A percentile compares a stretch with the other conserved stretches of the same genome.
phyloP scores from a whole-genome alignment of 2,797 vertebrate species.

The Manis javanica region DNA sequence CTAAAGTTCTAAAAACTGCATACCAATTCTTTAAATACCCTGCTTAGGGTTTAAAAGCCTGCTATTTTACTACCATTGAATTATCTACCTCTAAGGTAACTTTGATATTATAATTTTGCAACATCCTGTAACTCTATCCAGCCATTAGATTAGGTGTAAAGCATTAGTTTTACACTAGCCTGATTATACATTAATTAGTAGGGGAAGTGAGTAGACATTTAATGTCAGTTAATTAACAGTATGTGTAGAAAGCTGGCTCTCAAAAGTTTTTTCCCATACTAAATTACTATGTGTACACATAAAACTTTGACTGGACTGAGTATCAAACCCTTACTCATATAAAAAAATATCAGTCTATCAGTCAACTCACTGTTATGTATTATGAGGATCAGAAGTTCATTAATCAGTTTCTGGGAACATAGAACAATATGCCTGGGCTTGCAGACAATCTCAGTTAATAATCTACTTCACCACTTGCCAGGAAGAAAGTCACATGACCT shows the following conservation, averaged over 20 bases:
- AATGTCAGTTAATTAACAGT: neutral
- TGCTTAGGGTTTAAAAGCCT: neutral
- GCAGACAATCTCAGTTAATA: neutral
- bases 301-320: neutral
- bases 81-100: slow-evolving; percentile 33
- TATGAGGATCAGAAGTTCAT: neutral
- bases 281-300: neutral
- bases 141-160: neutral
- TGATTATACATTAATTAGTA: slow-evolving; percentile 39
- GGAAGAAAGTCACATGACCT: neutral
- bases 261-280: neutral
- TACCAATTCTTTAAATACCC: neutral
- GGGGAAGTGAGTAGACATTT: neutral
- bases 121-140: neutral
- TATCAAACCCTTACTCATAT: neutral
- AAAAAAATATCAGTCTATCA: neutral
- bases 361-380: neutral
- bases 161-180: neutral
- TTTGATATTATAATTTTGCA: slow-evolving; percentile 15
- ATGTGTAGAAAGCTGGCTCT: neutral
- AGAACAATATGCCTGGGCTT: neutral
- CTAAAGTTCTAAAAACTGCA: neutral
- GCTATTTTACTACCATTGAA: slow-evolving; percentile 36
- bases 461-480: neutral
- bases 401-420: neutral